Conservation (phyloP, 2,888 invertebrate genomes). For the Drosophila vallismaia region DNA sequence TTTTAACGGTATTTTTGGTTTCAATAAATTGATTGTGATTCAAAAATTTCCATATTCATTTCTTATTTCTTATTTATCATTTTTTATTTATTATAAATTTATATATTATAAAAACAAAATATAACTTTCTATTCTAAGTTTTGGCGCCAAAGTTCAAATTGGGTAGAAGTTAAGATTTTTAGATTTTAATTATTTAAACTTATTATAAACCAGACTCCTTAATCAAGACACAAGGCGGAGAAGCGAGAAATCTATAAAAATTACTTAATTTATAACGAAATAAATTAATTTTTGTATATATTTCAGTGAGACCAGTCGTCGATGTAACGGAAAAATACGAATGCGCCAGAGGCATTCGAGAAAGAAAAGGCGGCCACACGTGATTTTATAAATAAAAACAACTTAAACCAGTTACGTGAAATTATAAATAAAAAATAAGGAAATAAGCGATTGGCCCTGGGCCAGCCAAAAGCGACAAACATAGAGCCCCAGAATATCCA, state of each 20-base stretch:
- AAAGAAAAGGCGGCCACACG: slow-evolving; percentile 18
- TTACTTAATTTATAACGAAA: neutral
- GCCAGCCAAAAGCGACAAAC: slow-evolving; percentile 40
- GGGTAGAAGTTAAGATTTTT: no score
- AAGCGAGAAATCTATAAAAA: neutral
- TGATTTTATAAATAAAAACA: slow-evolving; percentile 47
- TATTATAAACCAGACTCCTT: no score
- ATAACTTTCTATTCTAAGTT: no score
- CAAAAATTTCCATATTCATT: no score
- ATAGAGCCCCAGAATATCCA: slow-evolving; percentile 26
- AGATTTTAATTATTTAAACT: no score
- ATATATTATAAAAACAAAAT: no score
- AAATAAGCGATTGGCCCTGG: slow-evolving; percentile 53
- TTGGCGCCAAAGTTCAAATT: no score
- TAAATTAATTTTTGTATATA: neutral
- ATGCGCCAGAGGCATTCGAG: slow-evolving; percentile 15
- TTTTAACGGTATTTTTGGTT: no score
- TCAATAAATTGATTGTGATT: no score
- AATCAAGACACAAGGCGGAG: neutral
- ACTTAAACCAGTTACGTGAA: slow-evolving; percentile 73
- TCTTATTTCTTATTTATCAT: no score
- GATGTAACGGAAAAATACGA: neutral
- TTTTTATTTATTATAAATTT: no score
- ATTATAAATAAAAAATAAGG: slow-evolving; percentile 65
- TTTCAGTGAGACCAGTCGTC: neutral